These are phyloP conservation scores for Octopus sinensis DNA, from an alignment of 1,140 invertebrate genomes.

Conservation along the genomic window DNA sequence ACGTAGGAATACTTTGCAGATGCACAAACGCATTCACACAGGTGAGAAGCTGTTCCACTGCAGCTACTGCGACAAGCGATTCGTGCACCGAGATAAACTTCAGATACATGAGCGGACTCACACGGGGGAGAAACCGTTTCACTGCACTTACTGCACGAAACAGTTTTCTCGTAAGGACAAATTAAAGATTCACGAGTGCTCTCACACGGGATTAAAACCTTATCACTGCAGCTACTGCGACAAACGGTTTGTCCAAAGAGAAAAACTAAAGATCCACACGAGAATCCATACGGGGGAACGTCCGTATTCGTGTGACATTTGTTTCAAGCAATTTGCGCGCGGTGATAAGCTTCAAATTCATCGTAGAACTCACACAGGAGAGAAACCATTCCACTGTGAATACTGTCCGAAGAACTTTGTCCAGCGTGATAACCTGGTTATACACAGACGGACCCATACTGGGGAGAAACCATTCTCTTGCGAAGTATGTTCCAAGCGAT, in stretches of 20 bases:
- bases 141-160: constrained; percentile 15
- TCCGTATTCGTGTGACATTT: background rate
- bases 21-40: constrained; percentile 10
- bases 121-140: constrained; percentile 13
- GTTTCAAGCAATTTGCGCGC: constrained; percentile 12
- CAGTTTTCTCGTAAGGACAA: background rate
- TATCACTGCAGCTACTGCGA: constrained; percentile 6
- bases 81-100: background rate
- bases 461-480: constrained; percentile 67
- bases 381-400: constrained; percentile 77
- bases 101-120: constrained; percentile 6
- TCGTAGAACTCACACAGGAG: constrained; percentile 88
- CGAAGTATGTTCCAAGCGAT: constrained; percentile 76
- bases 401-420: constrained; percentile 89
- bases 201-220: constrained; percentile 1
- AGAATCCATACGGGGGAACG: constrained; percentile 7
- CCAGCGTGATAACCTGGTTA: constrained; percentile 18
- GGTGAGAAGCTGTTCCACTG: constrained; percentile 17
- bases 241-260: background rate
- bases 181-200: constrained; percentile 13
- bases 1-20: background rate
- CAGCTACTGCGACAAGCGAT: constrained; percentile 14
- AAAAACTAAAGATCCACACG: background rate
- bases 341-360: constrained; percentile 69
- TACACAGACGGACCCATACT: constrained; percentile 80